Evolutionary conservation across 1,140 invertebrate species (phyloP).

Genomic region (Potamilus streckersoni): DNA sequence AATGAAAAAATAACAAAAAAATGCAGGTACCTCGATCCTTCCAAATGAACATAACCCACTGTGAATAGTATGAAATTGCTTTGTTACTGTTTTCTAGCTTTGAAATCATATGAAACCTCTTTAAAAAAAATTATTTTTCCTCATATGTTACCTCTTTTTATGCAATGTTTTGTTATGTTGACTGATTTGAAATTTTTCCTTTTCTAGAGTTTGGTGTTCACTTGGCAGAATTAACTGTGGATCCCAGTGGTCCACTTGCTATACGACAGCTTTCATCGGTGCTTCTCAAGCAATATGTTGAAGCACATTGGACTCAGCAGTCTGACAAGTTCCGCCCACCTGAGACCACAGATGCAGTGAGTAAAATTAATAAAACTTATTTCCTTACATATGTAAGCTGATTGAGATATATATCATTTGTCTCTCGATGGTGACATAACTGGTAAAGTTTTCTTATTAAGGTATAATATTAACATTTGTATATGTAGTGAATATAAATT

Average conservation of each 20-base stretch:
- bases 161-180: background rate
- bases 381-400: too few relatives aligned
- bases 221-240: slow-evolving; percentile 79
- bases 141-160: background rate
- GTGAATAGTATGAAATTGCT: background rate
- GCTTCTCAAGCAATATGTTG: slow-evolving; percentile 82
- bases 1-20: too few relatives aligned
- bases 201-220: slow-evolving; percentile 79
- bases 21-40: too few relatives aligned
- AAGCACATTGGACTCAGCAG: slow-evolving; percentile 77
- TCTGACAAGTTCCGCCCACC: slow-evolving; percentile 76
- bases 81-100: background rate
- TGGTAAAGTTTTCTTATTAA: too few relatives aligned
- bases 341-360: slow-evolving; percentile 71
- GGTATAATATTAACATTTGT: too few relatives aligned
- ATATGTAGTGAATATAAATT: too few relatives aligned
- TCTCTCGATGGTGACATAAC: too few relatives aligned
- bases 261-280: slow-evolving; percentile 80
- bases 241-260: slow-evolving; percentile 74
- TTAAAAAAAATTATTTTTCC: background rate
- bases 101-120: background rate
- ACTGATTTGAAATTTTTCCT: slow-evolving; percentile 14
- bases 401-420: too few relatives aligned
- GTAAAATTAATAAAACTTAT: background rate
- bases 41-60: background rate